Percentiles rank a stretch among this genome's conserved stretches.
phyloP scores from a whole-genome alignment of 2,888 invertebrate genomes.

The Protodeltote pygarga region DNA sequence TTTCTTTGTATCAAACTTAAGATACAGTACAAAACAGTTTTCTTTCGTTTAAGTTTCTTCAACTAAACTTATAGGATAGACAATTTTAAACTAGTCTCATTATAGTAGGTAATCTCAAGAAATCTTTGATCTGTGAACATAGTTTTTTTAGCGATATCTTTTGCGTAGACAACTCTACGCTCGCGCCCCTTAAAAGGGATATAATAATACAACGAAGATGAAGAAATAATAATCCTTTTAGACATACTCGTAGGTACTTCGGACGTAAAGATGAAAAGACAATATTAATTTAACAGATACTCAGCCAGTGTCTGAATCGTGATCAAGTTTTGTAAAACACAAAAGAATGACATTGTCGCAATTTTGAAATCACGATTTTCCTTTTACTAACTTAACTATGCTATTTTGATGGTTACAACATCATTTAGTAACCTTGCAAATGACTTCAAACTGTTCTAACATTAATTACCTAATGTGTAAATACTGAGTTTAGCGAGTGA shows the following conservation, averaged over 20 bases:
- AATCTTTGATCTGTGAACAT: constrained; percentile 27
- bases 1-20: no score
- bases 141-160: constrained; percentile 11
- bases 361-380: constrained; percentile 13
- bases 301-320: constrained; percentile 9
- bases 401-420: constrained; percentile 16
- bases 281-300: not conserved
- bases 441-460: constrained; percentile 15
- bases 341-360: constrained; percentile 25
- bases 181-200: not conserved
- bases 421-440: constrained; percentile 17
- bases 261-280: not conserved
- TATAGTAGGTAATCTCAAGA: constrained; percentile 14
- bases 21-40: constrained; percentile 15
- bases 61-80: constrained; percentile 16
- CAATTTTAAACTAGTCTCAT: constrained; percentile 25
- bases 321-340: constrained; percentile 21
- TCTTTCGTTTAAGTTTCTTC: constrained; percentile 17
- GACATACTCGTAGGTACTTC: not conserved
- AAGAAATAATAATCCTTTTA: not conserved
- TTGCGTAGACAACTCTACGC: not conserved
- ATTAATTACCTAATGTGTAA: constrained; percentile 15
- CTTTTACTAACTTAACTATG: constrained; percentile 1
- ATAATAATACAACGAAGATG: not conserved
- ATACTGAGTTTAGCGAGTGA: constrained; percentile 11